Percentiles rank a stretch among this genome's conserved stretches.
These are phyloP conservation scores for Erebia ligea DNA, from an alignment of 2,888 invertebrate species.

Conservation along the genomic window DNA sequence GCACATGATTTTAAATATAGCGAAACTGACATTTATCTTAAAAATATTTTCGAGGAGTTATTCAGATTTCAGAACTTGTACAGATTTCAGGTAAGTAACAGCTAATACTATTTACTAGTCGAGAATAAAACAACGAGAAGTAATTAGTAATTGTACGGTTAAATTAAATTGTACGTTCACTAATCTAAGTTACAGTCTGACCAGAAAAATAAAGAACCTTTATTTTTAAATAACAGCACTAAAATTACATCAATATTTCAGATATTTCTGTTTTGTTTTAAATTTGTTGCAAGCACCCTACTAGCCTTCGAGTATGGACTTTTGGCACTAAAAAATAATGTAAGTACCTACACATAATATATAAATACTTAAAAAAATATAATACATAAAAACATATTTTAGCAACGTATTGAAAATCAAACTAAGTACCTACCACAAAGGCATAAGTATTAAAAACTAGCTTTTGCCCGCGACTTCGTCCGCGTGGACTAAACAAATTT, in stretches of 20 bases:
- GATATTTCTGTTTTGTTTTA: conserved; percentile 43
- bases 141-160: background rate
- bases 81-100: conserved; percentile 43
- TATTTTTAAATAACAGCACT: background rate
- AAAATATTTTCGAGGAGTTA: conserved; percentile 46
- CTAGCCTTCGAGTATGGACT: conserved; percentile 53
- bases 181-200: no score
- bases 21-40: conserved; percentile 46
- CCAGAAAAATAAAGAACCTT: no score
- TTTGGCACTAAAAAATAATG: conserved; percentile 52
- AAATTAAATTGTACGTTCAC: no score
- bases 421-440: background rate
- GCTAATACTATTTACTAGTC: background rate
- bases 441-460: no score
- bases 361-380: no score
- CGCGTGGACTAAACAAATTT: no score
- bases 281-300: conserved; percentile 51
- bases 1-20: conserved; percentile 50
- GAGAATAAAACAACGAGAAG: background rate
- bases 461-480: no score
- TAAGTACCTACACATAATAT: conserved; percentile 47
- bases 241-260: conserved; percentile 21
- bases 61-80: conserved; percentile 45
- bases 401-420: background rate
- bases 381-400: background rate